These are phyloP conservation scores for Montipora capricornis DNA, from an alignment of 64 coral and sea anemone species.

Conservation along the genomic window DNA sequence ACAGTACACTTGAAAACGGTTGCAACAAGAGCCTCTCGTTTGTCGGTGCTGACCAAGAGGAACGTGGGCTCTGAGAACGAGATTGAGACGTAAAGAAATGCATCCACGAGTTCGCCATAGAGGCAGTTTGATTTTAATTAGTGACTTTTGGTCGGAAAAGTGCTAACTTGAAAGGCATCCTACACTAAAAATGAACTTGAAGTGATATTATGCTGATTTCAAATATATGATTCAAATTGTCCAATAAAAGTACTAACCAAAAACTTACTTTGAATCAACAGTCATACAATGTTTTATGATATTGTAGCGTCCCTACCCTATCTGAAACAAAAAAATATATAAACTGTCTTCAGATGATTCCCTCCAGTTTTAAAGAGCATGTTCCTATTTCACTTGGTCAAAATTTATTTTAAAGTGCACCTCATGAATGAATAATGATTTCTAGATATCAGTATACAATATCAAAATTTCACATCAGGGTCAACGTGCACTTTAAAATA, in stretches of 20 bases:
- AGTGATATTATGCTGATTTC: slow-evolving; percentile 27
- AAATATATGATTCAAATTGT: slow-evolving; percentile 54
- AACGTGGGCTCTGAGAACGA: slow-evolving; percentile 20
- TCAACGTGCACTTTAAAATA: too few species aligned
- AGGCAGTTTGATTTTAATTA: slow-evolving; percentile 31
- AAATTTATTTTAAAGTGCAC: slow-evolving; percentile 68
- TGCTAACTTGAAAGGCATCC: slow-evolving; percentile 29
- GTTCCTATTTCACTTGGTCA: slow-evolving; percentile 76
- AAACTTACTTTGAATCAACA: slow-evolving; percentile 66
- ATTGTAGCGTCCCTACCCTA: slow-evolving; percentile 41
- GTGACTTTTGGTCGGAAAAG: slow-evolving; percentile 35
- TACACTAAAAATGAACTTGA: slow-evolving; percentile 31
- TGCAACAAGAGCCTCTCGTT: neutral
- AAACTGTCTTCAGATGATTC: slow-evolving; percentile 76
- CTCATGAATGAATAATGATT: slow-evolving; percentile 48
- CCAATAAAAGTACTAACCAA: slow-evolving; percentile 81
- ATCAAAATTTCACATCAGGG: slow-evolving; percentile 52
- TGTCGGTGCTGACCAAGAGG: slow-evolving; percentile 32
- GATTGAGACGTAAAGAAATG: slow-evolving; percentile 25
- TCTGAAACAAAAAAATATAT: slow-evolving; percentile 80
- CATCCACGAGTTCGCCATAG: slow-evolving; percentile 31
- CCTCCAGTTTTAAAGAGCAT: slow-evolving; percentile 84
- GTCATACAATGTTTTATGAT: slow-evolving; percentile 30
- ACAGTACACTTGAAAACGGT: slow-evolving; percentile 6
- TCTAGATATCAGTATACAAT: slow-evolving; percentile 58